Evolutionary conservation across 2,797 vertebrate species (phyloP), one percentile per base, ranked within the genome.

Genomic region (Gallinago solitaria): DNA sequence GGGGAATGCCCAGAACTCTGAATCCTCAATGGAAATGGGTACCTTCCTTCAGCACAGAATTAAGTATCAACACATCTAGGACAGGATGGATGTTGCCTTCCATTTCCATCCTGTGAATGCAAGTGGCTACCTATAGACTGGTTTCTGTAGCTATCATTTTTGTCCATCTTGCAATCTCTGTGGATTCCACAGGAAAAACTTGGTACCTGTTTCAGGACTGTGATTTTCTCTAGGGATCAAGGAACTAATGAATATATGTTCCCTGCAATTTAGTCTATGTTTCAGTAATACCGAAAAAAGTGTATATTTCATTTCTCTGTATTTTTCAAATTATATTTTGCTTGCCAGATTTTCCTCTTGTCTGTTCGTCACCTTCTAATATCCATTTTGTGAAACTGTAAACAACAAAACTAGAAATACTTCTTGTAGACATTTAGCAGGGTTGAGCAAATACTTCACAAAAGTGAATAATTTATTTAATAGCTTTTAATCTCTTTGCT

Each of bases 401-500:
- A 78, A 89, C 20, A 57, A 77, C 27, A 87, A 87, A 83, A 63
- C 39, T 83, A 67, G 69, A 94, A 93, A 41, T 93, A 86, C 69
- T 95, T 90, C 21, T 73, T 91, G 32, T 30, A 83, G 75, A 80
- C 19, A 28, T 74, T 86, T 84, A 87, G 45, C 24, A 87, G 37
- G 43, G 17, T 67, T 84, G 65, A 73, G 59, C 33, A 91, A 96
- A 90, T 90, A 87, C 63, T 91, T 94, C 32, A 78, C 33, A 68
- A 11, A 93, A 76, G 16, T 76, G 43, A 93, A 32, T 87, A 84
- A 86, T 92, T 89, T 60, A 75, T 89, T 89, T 53, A 75, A 57
- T 77, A 81, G 27, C 11, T 77, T 94, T 90, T 93, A 86, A 82
- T 63, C 25, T 80, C 33, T 89, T 88, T 67, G 39, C 33, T 93